Evolutionary conservation across 2,113 vertebrate species (phyloP), one percentile per base, ranked within the genome.

Genomic region (Scopus umbretta): DNA sequence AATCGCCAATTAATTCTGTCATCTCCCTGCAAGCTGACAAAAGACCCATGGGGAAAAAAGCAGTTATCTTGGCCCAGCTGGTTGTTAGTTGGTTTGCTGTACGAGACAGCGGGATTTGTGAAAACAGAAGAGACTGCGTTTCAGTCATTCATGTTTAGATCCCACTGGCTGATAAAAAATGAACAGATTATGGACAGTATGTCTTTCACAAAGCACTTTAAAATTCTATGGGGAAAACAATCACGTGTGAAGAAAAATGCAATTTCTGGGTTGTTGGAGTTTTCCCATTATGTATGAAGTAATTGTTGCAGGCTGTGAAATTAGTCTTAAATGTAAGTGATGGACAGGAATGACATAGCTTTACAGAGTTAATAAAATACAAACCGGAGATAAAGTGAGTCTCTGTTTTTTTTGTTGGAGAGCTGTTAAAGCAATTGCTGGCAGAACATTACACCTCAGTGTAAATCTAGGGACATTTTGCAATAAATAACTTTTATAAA

Each of bases 381-480:
- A 88, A 94, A 89, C 70, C 2, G 1, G 53, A 96, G 84, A 92
- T 78, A 96, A 86, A 93, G 26, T 53, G 52, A 90, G 72, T 87
- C 79, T 63, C 67, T 74, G 7, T 4, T 58, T 58, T 94, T 80
- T 92, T 75, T 91, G 55, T n/a, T 85, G 56, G 45, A 92, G 65
- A 82, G n/a, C 93, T 97, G 96, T 88, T 97, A 96, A 96, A 97
- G 81, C 71, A 90, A 96, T 97, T 94, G 74, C 49, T 16, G 3
- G 53, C 34, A 65, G 95, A 96, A 96, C 82, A 95, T 81, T 94
- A 71, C 73, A 92, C 82, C 74, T 94, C 70, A 61, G 86, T 88
- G 82, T 86, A 96, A 80, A 94, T 88, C 86, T 88, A 90, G 34
- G 52, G 76, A 79, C 22, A 3, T 80, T 96, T 74, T 87, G 53